These are phyloP conservation scores for Bagarius yarrelli DNA, from an alignment of 2,113 vertebrate genomes.

Conservation along the genomic window DNA sequence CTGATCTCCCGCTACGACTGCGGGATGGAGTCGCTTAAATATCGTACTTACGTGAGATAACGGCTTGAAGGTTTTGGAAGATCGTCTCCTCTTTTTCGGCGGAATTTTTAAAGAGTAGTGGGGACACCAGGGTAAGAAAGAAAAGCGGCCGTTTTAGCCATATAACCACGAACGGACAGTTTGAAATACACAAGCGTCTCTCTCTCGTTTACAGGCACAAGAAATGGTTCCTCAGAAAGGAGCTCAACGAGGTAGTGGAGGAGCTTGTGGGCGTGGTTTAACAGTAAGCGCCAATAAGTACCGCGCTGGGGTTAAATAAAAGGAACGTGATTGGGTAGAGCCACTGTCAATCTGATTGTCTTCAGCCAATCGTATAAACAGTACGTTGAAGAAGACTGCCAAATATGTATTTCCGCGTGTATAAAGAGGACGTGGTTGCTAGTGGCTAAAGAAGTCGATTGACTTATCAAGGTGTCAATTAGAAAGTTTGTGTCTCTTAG, in stretches of 20 bases:
- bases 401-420: constrained; percentile 30
- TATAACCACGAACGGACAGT: constrained; percentile 64
- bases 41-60: constrained; percentile 95
- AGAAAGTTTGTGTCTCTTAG: no score
- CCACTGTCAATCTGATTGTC: neutral
- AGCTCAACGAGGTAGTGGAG: constrained; percentile 48
- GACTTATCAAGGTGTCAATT: no score
- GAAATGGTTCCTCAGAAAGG: constrained; percentile 42
- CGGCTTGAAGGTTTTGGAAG: constrained; percentile 97
- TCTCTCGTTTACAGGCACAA: neutral
- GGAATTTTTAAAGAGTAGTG: constrained; percentile 99
- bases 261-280: constrained; percentile 34
- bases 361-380: neutral
- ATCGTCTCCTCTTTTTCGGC: constrained; percentile 99
- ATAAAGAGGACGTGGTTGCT: neutral
- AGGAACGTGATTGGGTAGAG: neutral
- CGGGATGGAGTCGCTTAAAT: neutral
- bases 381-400: constrained; percentile 25
- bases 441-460: neutral
- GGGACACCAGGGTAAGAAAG: constrained; percentile 92
- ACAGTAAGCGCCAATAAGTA: neutral
- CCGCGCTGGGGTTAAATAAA: neutral
- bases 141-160: constrained; percentile 81
- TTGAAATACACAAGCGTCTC: neutral
- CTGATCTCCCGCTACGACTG: neutral